These are phyloP conservation scores for Corythornis madagascariensis DNA, from an alignment of 2,113 vertebrate genomes.

Conservation along the genomic window DNA sequence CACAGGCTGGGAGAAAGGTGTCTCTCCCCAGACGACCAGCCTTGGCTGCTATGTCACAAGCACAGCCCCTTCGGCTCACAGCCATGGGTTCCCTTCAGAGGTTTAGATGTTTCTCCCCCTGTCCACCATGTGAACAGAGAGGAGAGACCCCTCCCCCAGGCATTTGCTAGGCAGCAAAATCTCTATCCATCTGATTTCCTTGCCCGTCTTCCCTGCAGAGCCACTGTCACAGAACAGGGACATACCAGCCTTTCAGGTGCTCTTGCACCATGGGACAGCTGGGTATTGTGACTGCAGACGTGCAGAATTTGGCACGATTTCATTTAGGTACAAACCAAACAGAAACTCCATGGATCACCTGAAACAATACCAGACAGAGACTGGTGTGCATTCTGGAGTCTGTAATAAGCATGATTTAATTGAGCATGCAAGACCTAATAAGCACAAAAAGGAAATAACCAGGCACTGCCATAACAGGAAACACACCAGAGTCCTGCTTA, in stretches of 20 bases:
- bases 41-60: neutral
- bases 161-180: neutral
- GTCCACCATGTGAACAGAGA: neutral
- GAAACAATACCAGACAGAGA: neutral
- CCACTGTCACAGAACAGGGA: accelerated
- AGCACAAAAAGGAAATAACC: constrained; percentile 47
- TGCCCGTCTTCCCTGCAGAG: accelerated
- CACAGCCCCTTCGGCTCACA: neutral
- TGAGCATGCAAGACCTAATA: constrained; percentile 37
- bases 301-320: neutral
- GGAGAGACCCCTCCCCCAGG: accelerated
- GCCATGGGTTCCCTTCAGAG: accelerated
- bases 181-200: neutral
- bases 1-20: neutral
- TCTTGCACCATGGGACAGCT: accelerated
- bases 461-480: constrained; percentile 50
- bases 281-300: neutral
- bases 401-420: constrained; percentile 10
- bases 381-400: neutral
- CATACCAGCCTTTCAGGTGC: neutral
- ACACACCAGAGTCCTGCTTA: neutral
- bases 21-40: neutral
- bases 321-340: neutral
- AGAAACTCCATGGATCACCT: neutral
- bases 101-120: neutral